Conservation (phyloP, 2,113 vertebrate genomes). For the Monarcha castaneiventris region DNA sequence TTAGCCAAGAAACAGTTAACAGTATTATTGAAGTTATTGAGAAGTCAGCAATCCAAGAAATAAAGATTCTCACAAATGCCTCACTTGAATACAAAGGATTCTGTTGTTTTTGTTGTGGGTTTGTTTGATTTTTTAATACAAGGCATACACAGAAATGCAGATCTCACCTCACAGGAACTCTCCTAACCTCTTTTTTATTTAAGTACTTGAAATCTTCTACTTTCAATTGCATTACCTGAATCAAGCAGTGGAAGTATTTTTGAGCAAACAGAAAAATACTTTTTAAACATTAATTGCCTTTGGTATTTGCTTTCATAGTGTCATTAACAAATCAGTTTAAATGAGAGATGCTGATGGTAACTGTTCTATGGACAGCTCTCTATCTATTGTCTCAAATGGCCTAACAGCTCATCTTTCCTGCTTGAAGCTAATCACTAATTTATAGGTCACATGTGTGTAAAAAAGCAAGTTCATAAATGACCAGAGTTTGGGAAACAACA, state of each 20-base stretch:
- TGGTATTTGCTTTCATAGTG: neutral
- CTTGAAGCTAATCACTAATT: conserved; percentile 26
- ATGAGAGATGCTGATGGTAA: neutral
- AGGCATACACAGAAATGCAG: neutral
- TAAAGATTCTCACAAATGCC: neutral
- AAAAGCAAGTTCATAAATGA: conserved; percentile 9
- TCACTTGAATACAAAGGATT: neutral
- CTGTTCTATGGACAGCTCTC: neutral
- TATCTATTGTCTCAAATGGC: conserved; percentile 25
- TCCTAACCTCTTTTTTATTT: neutral
- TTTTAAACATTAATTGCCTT: neutral
- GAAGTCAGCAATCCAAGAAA: neutral
- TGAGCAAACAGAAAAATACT: neutral
- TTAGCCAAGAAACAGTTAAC: neutral
- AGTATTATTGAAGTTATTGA: neutral
- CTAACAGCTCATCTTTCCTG: conserved; percentile 20
- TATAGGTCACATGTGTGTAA: neutral
- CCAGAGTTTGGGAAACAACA: neutral
- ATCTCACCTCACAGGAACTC: neutral
- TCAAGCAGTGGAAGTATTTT: neutral
- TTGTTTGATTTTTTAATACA: neutral
- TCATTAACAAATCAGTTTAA: neutral
- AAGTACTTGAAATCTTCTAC: neutral
- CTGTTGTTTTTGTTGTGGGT: neutral
- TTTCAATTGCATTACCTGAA: neutral